Conservation (phyloP, 92 coral and sea anemone genomes). For the Zoanthus gigantus region DNA sequence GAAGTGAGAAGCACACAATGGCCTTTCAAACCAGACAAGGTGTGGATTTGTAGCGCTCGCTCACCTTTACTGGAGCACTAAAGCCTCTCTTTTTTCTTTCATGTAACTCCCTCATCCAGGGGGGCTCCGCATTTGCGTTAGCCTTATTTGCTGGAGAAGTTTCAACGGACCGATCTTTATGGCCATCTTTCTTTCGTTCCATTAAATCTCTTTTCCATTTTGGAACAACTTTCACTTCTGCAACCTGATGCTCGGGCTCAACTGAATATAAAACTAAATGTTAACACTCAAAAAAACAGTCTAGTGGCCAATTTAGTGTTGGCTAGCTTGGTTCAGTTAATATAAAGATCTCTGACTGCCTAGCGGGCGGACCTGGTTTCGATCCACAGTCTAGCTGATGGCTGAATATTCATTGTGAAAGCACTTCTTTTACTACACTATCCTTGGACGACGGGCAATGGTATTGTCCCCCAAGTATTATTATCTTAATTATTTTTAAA, state of each 20-base stretch:
- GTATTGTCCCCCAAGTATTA: no score
- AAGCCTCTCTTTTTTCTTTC: constrained; percentile 61
- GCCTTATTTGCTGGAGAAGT: constrained; percentile 11
- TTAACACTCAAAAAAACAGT: background rate
- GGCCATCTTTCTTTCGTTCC: constrained; percentile 43
- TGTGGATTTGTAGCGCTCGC: background rate
- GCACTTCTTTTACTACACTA: no score
- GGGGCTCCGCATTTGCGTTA: constrained; percentile 62
- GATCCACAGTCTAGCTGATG: no score
- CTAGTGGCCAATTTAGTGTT: no score
- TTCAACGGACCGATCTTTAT: constrained; percentile 4
- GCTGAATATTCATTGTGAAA: no score
- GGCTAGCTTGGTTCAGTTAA: no score
- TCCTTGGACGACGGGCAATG: no score
- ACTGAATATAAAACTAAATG: background rate
- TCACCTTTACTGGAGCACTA: constrained; percentile 12
- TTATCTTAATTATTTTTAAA: no score
- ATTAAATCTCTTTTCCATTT: constrained; percentile 63
- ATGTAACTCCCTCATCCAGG: constrained; percentile 76
- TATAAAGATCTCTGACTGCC: no score
- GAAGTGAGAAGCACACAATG: background rate
- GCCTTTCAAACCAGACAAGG: no score
- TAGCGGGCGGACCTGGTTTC: no score
- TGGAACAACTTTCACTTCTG: constrained; percentile 38
- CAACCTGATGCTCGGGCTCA: constrained; percentile 11